phyloP scores from a whole-genome alignment of 2,888 invertebrate genomes.

The Sussaba pulchella region DNA sequence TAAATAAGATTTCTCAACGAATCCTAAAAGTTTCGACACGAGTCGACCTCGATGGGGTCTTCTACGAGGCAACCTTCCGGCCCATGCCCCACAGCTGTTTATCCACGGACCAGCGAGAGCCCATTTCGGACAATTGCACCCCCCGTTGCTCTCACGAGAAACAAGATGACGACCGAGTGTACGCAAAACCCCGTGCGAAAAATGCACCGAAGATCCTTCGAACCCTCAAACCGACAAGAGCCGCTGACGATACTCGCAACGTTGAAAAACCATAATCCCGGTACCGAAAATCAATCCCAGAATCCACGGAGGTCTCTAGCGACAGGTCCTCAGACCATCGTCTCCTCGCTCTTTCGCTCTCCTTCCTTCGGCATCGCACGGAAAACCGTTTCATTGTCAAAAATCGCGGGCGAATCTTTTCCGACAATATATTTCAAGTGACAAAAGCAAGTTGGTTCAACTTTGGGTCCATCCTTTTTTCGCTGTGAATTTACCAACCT shows the following conservation, averaged over 20 bases:
- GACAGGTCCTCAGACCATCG: slow-evolving; percentile 58
- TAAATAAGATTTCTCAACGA: too few species aligned
- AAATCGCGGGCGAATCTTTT: slow-evolving; percentile 16
- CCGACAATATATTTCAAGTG: slow-evolving; percentile 35
- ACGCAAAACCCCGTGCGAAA: too few species aligned
- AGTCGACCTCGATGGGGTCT: not conserved
- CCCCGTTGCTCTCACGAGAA: slow-evolving; percentile 48
- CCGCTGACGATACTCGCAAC: slow-evolving; percentile 45
- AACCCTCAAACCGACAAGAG: slow-evolving; percentile 34
- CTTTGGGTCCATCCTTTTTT: too few species aligned
- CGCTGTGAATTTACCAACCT: too few species aligned
- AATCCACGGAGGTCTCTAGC: slow-evolving; percentile 42
- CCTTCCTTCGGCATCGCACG: too few species aligned
- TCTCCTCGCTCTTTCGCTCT: slow-evolving; percentile 21
- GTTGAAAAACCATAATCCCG: slow-evolving; percentile 64
- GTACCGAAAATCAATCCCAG: slow-evolving; percentile 61
- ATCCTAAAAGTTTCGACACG: not conserved
- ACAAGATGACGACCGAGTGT: slow-evolving; percentile 9
- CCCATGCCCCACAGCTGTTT: slow-evolving; percentile 44
- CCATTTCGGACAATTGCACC: slow-evolving; percentile 32
- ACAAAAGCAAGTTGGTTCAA: slow-evolving; percentile 17
- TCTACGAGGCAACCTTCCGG: not conserved
- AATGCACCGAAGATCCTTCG: slow-evolving; percentile 24
- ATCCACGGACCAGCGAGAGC: slow-evolving; percentile 35
- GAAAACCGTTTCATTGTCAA: slow-evolving; percentile 33